Evolutionary conservation across 2,797 vertebrate species (phyloP), one percentile per base, ranked within the genome.

Genomic region (Poecile montanus): DNA sequence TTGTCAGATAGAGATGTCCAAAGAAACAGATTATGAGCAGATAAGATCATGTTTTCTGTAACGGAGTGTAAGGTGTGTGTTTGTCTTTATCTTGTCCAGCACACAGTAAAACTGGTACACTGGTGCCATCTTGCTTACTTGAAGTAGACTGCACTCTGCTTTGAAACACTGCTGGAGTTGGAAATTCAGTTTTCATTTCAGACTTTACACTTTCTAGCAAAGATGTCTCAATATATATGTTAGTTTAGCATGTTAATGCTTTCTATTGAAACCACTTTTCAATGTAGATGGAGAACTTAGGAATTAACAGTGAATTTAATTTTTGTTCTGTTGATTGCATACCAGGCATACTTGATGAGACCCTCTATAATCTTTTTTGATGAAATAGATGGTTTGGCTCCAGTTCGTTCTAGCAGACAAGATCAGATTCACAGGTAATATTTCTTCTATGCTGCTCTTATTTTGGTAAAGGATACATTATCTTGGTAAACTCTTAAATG

Each of bases 281-380:
- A 22, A 0, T 72, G 36, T 54, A 84, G 32, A 51, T 81, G 45
- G n/a, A 66, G 50, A 51, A 78, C 54, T 77, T 29, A 8, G 30
- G 42, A 93, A 88, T 85, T 79, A 86, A 48, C 62, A 56, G 51
- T n/a, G 32, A 77, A 81, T 68, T 91, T 11, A 62, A 6, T 29
- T 75, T 67, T 82, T 51, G 16, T 87, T 89, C 60, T 70, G 19
- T 76, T 81, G 90, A 91, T 30, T 92, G 36, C 47, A 38, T 72
- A n/a, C 51, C 85, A 99, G 99, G 99, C 99, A 66, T 99, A 99
- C 97, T 98, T 99, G 98, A 99, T 99, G 99, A 99, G 99, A 97
- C 99, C 99, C 30, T 99, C 99, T 62, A 99, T 99, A 94, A 99
- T 99, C 94, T 99, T 99, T 98, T 99, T 99, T 98, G 99, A 99